Percentiles rank a stretch among this genome's conserved stretches.
Evolutionary conservation across 2,888 invertebrate species (phyloP).

Genomic region (Agrochola lota): DNA sequence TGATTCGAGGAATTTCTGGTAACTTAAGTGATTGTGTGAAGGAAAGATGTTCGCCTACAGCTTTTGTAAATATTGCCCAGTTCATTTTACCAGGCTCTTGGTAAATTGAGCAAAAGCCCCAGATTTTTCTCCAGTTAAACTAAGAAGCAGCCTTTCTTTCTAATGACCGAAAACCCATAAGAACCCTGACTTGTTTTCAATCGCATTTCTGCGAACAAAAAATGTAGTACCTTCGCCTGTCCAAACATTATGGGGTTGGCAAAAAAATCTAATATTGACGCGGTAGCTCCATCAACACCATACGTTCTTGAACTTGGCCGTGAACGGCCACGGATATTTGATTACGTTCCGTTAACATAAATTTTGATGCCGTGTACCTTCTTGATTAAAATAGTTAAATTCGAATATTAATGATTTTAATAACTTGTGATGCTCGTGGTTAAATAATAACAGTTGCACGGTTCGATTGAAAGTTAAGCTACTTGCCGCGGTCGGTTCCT

Average conservation of each 20-base stretch:
- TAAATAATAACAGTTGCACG: too few species aligned
- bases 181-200: slow-evolving; percentile 71
- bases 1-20: too few species aligned
- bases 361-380: slow-evolving; percentile 14
- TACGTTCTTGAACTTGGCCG: slow-evolving; percentile 43
- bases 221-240: slow-evolving; percentile 58
- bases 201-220: slow-evolving; percentile 79
- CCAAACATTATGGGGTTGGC: slow-evolving; percentile 47
- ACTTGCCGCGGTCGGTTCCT: too few species aligned
- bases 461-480: too few species aligned
- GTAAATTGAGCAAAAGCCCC: not conserved
- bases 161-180: slow-evolving; percentile 31
- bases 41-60: too few species aligned
- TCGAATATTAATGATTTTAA: slow-evolving; percentile 3
- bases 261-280: slow-evolving; percentile 73
- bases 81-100: not conserved
- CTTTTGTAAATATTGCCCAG: not conserved
- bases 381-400: slow-evolving; percentile 11
- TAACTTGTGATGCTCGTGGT: not conserved
- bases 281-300: slow-evolving; percentile 55
- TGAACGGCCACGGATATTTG: slow-evolving; percentile 32
- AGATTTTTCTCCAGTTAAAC: not conserved
- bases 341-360: slow-evolving; percentile 29
- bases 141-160: slow-evolving; percentile 36
- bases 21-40: not conserved